These are phyloP conservation scores for Harpagus bidentatus DNA, from an alignment of 2,113 vertebrate species.

Conservation along the genomic window DNA sequence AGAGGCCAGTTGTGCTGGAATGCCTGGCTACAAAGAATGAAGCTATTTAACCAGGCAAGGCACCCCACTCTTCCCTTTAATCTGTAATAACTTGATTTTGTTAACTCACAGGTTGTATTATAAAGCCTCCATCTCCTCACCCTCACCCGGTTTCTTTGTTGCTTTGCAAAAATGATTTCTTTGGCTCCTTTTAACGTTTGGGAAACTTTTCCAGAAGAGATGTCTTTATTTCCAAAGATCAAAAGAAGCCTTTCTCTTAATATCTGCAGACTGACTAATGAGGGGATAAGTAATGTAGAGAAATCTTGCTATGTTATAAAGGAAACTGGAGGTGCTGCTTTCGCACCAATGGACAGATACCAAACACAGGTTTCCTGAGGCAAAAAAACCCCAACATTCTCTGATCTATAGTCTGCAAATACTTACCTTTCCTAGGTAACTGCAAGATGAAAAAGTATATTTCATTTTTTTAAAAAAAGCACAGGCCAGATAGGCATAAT, in stretches of 20 bases:
- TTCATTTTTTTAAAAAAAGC: neutral
- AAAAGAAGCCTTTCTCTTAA: neutral
- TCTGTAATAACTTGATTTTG: neutral
- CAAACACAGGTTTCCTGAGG: neutral
- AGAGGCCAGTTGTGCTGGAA: neutral
- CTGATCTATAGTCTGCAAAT: neutral
- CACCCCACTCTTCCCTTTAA: neutral
- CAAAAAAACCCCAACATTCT: neutral
- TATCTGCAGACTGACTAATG: neutral
- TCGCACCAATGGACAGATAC: neutral
- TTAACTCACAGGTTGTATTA: neutral
- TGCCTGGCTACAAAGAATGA: neutral
- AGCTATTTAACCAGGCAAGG: neutral
- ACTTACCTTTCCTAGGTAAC: neutral
- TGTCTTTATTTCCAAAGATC: neutral
- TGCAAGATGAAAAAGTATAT: neutral
- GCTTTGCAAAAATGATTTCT: neutral
- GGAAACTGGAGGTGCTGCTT: neutral
- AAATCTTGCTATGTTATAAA: neutral
- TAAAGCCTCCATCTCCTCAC: neutral
- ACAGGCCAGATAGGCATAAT: neutral
- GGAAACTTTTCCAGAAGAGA: neutral
- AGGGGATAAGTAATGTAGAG: neutral
- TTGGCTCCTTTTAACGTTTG: neutral
- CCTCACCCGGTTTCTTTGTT: neutral